phyloP scores from a whole-genome alignment of 2,888 invertebrate genomes.

The Nemoura dubitans region DNA sequence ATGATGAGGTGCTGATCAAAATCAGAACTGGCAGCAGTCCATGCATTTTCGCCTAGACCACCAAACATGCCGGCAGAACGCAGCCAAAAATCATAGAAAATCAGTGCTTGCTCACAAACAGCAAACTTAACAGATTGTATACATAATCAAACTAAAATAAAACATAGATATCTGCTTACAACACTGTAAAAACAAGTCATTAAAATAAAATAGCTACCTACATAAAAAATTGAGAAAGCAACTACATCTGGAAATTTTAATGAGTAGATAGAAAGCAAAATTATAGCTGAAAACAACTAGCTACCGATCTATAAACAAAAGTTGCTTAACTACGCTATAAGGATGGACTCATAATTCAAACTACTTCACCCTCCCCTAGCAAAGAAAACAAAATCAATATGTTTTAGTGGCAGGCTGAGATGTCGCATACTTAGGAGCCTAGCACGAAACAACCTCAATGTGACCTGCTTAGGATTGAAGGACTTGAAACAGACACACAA shows the following conservation, averaged over 20 bases:
- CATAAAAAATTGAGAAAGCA: not conserved
- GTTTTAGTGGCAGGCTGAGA: not conserved
- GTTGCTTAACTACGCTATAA: not conserved
- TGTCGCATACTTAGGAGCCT: not conserved
- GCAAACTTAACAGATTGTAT: conserved; percentile 49
- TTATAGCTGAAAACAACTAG: not conserved
- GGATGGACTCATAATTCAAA: not conserved
- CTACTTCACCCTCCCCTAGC: not conserved
- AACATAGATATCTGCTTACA: not conserved
- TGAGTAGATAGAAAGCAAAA: not conserved
- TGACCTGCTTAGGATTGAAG: no score
- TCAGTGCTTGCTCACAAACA: conserved; percentile 36
- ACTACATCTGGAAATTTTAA: not conserved
- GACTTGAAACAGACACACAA: no score
- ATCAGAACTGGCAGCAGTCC: conserved; percentile 91
- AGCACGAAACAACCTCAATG: no score
- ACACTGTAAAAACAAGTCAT: not conserved
- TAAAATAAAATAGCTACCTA: conserved; percentile 13
- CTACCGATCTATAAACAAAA: not conserved
- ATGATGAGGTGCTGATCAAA: conserved; percentile 91
- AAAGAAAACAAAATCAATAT: not conserved
- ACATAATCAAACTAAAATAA: not conserved
- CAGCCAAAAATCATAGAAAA: conserved; percentile 38
- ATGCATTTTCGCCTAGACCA: conserved; percentile 83
- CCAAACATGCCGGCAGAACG: conserved; percentile 37